A percentile compares a stretch with the other conserved stretches of the same genome.
Conservation (phyloP, 2,797 vertebrate species). For the Bryconaethiops microstoma region DNA sequence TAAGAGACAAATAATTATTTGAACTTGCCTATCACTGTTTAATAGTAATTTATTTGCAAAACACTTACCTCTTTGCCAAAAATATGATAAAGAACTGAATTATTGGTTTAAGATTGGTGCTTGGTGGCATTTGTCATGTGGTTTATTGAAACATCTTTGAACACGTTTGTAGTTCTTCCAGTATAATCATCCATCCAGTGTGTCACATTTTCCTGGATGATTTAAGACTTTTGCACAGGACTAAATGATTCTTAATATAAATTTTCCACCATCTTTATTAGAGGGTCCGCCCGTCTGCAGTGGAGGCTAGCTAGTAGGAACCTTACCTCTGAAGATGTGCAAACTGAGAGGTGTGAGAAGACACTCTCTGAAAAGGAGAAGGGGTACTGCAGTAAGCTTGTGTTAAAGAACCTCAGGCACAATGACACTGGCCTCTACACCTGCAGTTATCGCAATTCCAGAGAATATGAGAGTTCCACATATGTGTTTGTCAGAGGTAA, state of each 20-base stretch:
- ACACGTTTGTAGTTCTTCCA: not conserved
- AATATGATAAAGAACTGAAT: too few species aligned
- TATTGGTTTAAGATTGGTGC: not conserved
- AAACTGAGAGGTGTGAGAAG: conserved; percentile 65
- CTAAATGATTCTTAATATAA: conserved; percentile 13
- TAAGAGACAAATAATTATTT: not conserved
- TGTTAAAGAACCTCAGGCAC: conserved; percentile 66
- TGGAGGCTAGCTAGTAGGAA: conserved; percentile 74
- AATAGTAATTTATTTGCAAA: not conserved
- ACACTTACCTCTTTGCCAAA: not conserved
- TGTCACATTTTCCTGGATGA: too few species aligned
- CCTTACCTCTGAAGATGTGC: conserved; percentile 63
- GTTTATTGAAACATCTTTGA: not conserved
- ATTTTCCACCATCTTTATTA: conserved; percentile 60
- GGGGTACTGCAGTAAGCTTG: conserved; percentile 77
- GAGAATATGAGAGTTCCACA: conserved; percentile 60
- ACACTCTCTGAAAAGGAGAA: not conserved
- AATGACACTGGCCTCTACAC: conserved; percentile 83
- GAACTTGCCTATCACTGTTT: not conserved
- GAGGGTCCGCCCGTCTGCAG: conserved; percentile 73
- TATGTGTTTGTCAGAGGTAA: conserved; percentile 89
- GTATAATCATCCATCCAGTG: too few species aligned
- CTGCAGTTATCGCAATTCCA: conserved; percentile 68
- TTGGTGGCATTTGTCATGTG: not conserved
- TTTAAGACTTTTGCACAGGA: too few species aligned